Percentiles rank a stretch among this genome's conserved stretches.
Evolutionary conservation across 2,797 vertebrate species (phyloP).

Genomic region (Eulemur coronatus): DNA sequence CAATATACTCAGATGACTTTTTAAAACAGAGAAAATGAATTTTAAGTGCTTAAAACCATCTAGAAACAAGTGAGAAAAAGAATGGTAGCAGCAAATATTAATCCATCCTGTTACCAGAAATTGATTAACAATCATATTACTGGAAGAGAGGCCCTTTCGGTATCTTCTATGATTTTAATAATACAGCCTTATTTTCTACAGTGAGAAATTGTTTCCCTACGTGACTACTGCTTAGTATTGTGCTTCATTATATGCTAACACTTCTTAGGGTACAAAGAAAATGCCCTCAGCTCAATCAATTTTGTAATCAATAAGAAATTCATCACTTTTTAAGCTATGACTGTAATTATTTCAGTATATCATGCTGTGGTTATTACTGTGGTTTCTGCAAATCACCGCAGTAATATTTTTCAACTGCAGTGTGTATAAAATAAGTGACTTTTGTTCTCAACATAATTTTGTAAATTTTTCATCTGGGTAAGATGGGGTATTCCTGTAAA

Average conservation of each 20-base stretch:
- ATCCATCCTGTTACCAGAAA: conserved; percentile 64
- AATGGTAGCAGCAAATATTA: conserved; percentile 41
- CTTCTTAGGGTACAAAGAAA: conserved; percentile 48
- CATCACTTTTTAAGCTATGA: conserved; percentile 20
- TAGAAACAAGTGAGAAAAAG: conserved; percentile 31
- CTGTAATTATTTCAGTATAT: conserved; percentile 48
- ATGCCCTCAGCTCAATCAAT: conserved; percentile 31
- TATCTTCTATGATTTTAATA: conserved; percentile 56
- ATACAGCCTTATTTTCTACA: conserved; percentile 22
- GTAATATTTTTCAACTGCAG: conserved; percentile 9
- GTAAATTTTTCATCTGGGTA: not conserved
- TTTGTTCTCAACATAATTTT: conserved; percentile 7
- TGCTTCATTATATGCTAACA: conserved; percentile 38
- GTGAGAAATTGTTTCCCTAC: conserved; percentile 52
- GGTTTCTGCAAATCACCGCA: conserved; percentile 14
- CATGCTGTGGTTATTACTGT: not conserved
- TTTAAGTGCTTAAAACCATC: conserved; percentile 52
- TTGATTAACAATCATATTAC: conserved; percentile 70
- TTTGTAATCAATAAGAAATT: conserved; percentile 55
- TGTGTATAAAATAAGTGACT: not conserved
- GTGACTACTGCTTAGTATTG: conserved; percentile 28
- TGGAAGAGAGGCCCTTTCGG: conserved; percentile 56
- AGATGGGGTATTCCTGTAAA: not conserved
- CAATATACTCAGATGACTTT: conserved; percentile 25
- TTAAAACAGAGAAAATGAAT: conserved; percentile 67